Evolutionary conservation across 2,888 invertebrate genomes (phyloP).

Genomic region (Tanaodytes sp.): DNA sequence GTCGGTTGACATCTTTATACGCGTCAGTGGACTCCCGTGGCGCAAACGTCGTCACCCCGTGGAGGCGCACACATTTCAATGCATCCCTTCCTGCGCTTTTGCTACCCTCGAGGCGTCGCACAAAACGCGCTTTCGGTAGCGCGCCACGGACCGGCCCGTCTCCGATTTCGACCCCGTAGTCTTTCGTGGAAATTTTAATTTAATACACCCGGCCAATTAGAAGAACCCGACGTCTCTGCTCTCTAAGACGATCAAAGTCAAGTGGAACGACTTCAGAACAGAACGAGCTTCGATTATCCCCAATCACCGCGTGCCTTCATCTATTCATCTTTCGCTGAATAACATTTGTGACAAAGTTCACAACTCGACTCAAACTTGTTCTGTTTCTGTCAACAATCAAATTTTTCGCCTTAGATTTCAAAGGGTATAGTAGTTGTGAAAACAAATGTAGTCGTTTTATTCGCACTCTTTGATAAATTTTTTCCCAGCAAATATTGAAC

Average conservation of each 20-base stretch:
- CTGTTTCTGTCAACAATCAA: too few species aligned
- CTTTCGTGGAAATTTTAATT: slow-evolving; percentile 36
- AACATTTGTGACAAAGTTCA: too few species aligned
- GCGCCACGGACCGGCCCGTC: slow-evolving; percentile 6
- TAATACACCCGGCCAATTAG: slow-evolving; percentile 31
- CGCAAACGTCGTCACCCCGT: slow-evolving; percentile 70
- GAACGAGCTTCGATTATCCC: not conserved
- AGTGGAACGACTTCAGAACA: slow-evolving; percentile 10
- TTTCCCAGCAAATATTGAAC: too few species aligned
- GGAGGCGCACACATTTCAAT: slow-evolving; percentile 66
- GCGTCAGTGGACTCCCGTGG: slow-evolving; percentile 63
- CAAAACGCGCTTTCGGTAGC: slow-evolving; percentile 32
- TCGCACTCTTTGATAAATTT: too few species aligned
- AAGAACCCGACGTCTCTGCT: slow-evolving; percentile 10
- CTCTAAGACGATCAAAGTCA: slow-evolving; percentile 19
- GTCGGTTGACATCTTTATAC: slow-evolving; percentile 68
- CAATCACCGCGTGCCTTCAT: not conserved
- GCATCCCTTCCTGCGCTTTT: slow-evolving; percentile 40
- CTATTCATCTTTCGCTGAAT: too few species aligned
- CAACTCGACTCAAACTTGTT: too few species aligned
- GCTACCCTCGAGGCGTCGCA: slow-evolving; percentile 11
- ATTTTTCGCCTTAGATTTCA: not conserved
- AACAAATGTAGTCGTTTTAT: too few species aligned
- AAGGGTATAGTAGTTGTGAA: not conserved
- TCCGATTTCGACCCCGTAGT: too few species aligned